A percentile compares a stretch with the other conserved stretches of the same genome.
phyloP scores from a whole-genome alignment of 2,797 vertebrate genomes.

The Ctenopoma kingsleyae region DNA sequence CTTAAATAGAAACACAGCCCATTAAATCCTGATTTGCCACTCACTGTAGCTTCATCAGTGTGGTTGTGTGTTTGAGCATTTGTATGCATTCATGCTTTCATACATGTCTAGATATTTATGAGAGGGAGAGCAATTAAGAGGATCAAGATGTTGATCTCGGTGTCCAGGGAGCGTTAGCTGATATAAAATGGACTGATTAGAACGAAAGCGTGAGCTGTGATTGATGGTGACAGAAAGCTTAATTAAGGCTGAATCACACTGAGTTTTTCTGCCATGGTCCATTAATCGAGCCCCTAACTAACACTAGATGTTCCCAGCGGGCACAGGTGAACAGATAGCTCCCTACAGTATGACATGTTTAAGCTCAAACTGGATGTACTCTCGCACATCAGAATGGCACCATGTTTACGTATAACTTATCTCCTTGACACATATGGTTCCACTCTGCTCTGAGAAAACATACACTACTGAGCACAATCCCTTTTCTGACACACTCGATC shows the following conservation, averaged over 20 bases:
- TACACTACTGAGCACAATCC: constrained; percentile 46
- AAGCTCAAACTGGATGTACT: constrained; percentile 10
- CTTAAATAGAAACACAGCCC: background rate
- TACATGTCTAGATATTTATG: background rate
- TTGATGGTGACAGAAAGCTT: constrained; percentile 65
- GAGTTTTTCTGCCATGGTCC: constrained; percentile 51
- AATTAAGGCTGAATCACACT: constrained; percentile 61
- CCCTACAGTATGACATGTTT: background rate
- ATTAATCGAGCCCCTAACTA: constrained; percentile 52
- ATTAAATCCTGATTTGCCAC: background rate
- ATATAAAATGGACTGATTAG: constrained; percentile 56
- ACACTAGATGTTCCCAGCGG: background rate
- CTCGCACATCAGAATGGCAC: constrained; percentile 37
- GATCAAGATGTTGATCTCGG: constrained; percentile 51
- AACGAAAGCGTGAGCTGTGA: constrained; percentile 41
- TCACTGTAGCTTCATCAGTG: background rate
- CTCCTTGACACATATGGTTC: constrained; percentile 35
- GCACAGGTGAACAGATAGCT: constrained; percentile 30
- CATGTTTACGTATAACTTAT: constrained; percentile 36
- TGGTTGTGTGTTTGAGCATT: background rate
- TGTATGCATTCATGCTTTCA: background rate
- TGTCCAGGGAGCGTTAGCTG: constrained; percentile 38
- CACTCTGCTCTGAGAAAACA: constrained; percentile 34
- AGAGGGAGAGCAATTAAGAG: background rate
- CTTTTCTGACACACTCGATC: constrained; percentile 14